phyloP scores from a whole-genome alignment of 2,113 vertebrate genomes.

The Chrysemys picta region DNA sequence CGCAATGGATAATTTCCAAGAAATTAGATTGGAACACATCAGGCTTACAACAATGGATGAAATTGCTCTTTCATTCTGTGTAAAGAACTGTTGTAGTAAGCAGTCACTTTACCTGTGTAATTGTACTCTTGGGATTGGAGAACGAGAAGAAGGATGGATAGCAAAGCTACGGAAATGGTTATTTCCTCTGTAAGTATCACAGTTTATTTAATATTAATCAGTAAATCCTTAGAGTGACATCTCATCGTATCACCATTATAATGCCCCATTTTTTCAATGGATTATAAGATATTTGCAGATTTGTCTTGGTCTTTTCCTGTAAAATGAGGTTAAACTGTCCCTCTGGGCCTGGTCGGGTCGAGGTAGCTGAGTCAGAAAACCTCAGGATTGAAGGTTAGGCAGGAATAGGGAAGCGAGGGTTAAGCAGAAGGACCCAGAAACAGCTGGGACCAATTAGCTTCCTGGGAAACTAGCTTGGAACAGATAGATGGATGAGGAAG shows the following conservation, averaged over 20 bases:
- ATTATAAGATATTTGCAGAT: background rate
- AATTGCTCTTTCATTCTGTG: conserved; percentile 52
- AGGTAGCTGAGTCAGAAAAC: too few species aligned
- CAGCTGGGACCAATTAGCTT: too few species aligned
- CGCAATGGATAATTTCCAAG: conserved; percentile 44
- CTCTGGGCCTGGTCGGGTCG: too few species aligned
- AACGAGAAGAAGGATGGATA: background rate
- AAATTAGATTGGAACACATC: conserved; percentile 16
- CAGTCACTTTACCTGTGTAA: background rate
- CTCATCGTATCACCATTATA: too few species aligned
- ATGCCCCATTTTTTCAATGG: too few species aligned
- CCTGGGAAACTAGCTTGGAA: too few species aligned
- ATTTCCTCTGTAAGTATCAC: background rate
- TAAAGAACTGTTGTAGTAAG: background rate
- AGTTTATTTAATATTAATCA: background rate
- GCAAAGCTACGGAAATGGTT: background rate
- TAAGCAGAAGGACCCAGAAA: too few species aligned
- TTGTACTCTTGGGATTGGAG: background rate
- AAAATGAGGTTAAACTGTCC: too few species aligned
- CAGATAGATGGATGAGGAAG: too few species aligned
- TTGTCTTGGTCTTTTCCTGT: background rate
- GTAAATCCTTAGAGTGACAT: background rate
- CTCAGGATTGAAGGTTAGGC: too few species aligned
- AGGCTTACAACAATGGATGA: conserved; percentile 41
- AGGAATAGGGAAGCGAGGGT: too few species aligned